These are phyloP conservation scores for Epizoanthus ramosus DNA, from an alignment of 92 coral and sea anemone species.

Conservation along the genomic window DNA sequence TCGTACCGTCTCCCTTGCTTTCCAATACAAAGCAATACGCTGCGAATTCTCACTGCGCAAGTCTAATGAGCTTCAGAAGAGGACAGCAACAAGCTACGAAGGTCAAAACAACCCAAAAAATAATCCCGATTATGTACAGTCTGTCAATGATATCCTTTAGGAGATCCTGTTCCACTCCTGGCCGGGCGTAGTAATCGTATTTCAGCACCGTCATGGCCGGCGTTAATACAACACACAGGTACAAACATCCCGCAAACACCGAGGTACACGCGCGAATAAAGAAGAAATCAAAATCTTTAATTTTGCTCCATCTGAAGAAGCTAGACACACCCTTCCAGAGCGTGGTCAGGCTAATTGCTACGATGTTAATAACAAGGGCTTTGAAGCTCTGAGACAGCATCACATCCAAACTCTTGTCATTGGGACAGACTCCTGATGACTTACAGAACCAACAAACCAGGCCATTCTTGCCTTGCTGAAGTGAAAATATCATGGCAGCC, in stretches of 20 bases:
- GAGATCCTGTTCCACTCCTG: constrained; percentile 62
- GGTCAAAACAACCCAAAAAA: constrained; percentile 85
- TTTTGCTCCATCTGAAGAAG: constrained; percentile 91
- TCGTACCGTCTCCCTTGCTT: too few relatives aligned
- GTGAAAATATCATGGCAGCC: constrained; percentile 83
- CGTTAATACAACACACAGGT: constrained; percentile 78
- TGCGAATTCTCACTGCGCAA: constrained; percentile 58
- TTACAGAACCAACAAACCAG: constrained; percentile 87
- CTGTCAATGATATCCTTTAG: constrained; percentile 82
- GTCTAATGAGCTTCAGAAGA: constrained; percentile 79
- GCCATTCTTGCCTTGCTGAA: constrained; percentile 81
- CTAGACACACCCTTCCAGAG: constrained; percentile 96
- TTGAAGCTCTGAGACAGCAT: constrained; percentile 58
- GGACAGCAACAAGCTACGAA: constrained; percentile 89
- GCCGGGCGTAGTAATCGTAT: constrained; percentile 78
- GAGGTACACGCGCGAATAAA: constrained; percentile 87
- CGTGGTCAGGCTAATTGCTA: constrained; percentile 88
- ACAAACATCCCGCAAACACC: constrained; percentile 81
- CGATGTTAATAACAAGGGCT: constrained; percentile 71
- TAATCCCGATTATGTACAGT: constrained; percentile 80
- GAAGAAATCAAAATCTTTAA: constrained; percentile 74
- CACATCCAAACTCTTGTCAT: constrained; percentile 57
- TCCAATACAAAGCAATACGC: not conserved
- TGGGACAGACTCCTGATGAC: constrained; percentile 68
- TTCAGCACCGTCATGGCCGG: constrained; percentile 93